phyloP scores from a whole-genome alignment of 1,140 invertebrate species.

The Hyphantria cunea region DNA sequence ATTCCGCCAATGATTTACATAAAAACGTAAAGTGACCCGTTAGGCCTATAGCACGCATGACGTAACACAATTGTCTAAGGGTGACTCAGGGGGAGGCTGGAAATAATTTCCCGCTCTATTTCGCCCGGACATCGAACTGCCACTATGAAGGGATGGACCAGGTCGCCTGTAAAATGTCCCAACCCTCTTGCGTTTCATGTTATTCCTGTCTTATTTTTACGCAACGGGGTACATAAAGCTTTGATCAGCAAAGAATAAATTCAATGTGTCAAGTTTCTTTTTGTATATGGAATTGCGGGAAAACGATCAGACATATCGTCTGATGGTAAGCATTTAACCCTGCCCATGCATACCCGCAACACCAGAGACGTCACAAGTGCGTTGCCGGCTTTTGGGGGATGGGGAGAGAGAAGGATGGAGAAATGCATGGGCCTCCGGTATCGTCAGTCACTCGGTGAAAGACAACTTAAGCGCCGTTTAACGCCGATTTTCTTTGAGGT shows the following conservation, averaged over 20 bases:
- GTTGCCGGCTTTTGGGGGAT: too few relatives aligned
- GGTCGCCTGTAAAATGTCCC: conserved; percentile 33
- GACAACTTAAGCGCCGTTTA: too few relatives aligned
- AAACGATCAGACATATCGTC: too few relatives aligned
- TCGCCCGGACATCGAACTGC: conserved; percentile 49
- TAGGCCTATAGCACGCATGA: conserved; percentile 42
- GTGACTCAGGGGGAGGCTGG: conserved; percentile 14
- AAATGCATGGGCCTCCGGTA: too few relatives aligned
- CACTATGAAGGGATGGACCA: conserved; percentile 28
- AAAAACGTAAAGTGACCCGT: conserved; percentile 30
- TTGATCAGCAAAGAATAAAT: conserved; percentile 4
- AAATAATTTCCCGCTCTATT: conserved; percentile 58
- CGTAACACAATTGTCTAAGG: conserved; percentile 44
- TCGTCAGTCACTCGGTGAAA: too few relatives aligned
- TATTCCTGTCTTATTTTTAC: conserved; percentile 25
- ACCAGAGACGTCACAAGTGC: too few relatives aligned
- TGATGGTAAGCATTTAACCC: too few relatives aligned
- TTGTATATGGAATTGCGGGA: too few relatives aligned
- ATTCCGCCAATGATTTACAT: conserved; percentile 18
- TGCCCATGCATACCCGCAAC: too few relatives aligned
- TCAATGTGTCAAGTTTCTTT: not conserved
- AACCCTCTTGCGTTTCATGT: conserved; percentile 8
- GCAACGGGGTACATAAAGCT: conserved; percentile 25
- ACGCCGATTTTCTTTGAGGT: too few relatives aligned
- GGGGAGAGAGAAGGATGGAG: too few relatives aligned